Evolutionary conservation across 2,797 vertebrate genomes (phyloP), one percentile per base, ranked within the genome.

Genomic region (Euphonia xanthogaster): DNA sequence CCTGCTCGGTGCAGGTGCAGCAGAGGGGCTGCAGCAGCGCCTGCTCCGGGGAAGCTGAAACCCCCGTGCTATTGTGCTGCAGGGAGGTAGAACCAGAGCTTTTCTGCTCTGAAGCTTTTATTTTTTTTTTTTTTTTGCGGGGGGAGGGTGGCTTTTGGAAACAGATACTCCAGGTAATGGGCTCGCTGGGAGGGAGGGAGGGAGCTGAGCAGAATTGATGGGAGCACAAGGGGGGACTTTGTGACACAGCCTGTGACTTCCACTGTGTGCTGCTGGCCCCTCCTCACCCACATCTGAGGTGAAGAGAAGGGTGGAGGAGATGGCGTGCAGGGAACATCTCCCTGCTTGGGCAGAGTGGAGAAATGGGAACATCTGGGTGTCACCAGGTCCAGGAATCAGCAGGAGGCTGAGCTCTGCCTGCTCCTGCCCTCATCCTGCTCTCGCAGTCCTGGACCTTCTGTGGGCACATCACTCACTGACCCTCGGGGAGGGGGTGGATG

Each of bases 241-340:
- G 62, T 60, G 77, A 11, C 70, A 81, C 66, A 28, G 62, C 35
- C 28, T 58, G 67, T 4, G 55, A 8, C 78, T 31, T 14, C 37
- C 85, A 70, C 2, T 1, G 5, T 0, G 2, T 65, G 60, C 61
- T 73, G 60, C 21, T 1, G 0, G 70, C 15, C 50, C 37, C 28
- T 83, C 61, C 40, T 79, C 1, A 0, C 31, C 9, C 28, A 3
- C 14, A 8, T 1, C 37, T 0, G 0, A 53, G 37, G 73, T 0
- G 1, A 68, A 30, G n/a, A 48, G 31, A 4, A 7, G 60, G 31
- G 25, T 27, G 2, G 8, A 50, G 53, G 62, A 71, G 62, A 65
- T 2, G 37, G 9, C 2, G 1, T 0, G 12, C 39, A 57, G 48
- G 48, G 61, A 51, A 37, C 16, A 12, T 75, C 57, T 71, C 18